Evolutionary conservation across 2,797 vertebrate species (phyloP), one percentile per base, ranked within the genome.

Genomic region (Sebastes dallii): DNA sequence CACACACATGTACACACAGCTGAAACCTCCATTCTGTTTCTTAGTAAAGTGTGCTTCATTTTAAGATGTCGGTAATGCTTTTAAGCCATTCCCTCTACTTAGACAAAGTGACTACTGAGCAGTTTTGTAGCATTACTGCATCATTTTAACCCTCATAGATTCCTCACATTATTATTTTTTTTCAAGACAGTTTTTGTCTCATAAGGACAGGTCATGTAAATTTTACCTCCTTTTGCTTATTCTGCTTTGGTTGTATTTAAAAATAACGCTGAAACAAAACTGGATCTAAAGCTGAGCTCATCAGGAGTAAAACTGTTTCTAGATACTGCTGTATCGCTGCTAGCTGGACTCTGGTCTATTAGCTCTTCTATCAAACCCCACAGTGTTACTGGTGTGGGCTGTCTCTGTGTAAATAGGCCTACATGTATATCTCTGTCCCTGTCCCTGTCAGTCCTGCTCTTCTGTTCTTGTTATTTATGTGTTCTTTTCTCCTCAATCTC

Each of bases 241-340:
- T 84, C 72, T 86, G 71, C 82, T 82, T 85, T 69, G 61, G 75
- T 91, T 84, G 69, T 88, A 80, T 91, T 88, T 89, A 78, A 88
- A 88, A 72, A 75, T 72, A 87, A 85, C 50, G 86, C 91, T 92
- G 87, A 88, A 91, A 89, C 39, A 74, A 87, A 94, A 95, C 93
- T 93, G 92, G 91, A 94, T 86, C 77, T 52, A 67, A 89, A 81
- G 84, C 80, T 62, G 86, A 86, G 74, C 80, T 74, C 42, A 20
- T 69, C 79, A 20, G 71, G 75, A 66, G 78, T 64, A 50, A 32
- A 68, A 55, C 55, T n/a, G 70, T 69, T 32, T 62, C 27, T 75
- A 62, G 79, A 69, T 58, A 72, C 89, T 92, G 88, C 90, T 92
- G 91, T 78, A 86, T 77, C n/a, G 85, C 88, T 89, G 91, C 83